phyloP scores from a whole-genome alignment of 2,888 invertebrate species.

The Adelognathus sp. region DNA sequence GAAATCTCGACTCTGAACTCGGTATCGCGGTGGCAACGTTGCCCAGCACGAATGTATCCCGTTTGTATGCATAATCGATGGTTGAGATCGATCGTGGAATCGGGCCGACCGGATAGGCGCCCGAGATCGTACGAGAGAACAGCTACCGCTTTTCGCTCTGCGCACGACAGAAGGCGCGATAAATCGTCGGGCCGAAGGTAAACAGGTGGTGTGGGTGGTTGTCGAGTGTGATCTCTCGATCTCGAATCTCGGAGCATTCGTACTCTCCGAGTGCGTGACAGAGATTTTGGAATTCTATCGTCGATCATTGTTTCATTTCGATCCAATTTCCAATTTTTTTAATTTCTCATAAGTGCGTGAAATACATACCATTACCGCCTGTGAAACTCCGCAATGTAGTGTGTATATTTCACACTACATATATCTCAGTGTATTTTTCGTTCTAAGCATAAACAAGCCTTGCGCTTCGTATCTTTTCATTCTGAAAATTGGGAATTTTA shows the following conservation, averaged over 20 bases:
- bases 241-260: constrained; percentile 27
- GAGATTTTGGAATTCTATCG: constrained; percentile 43
- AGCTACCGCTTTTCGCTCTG: constrained; percentile 21
- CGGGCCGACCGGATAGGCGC: constrained; percentile 46
- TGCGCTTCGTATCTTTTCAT: no score
- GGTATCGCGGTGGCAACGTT: constrained; percentile 9
- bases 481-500: no score
- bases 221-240: constrained; percentile 46
- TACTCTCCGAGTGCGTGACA: constrained; percentile 14
- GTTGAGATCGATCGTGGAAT: constrained; percentile 46
- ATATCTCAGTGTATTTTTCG: no score
- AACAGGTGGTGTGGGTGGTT: constrained; percentile 57
- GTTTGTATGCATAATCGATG: constrained; percentile 4
- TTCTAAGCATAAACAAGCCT: no score
- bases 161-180: constrained; percentile 30
- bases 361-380: no score
- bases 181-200: constrained; percentile 53
- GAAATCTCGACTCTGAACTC: constrained; percentile 43
- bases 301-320: constrained; percentile 1
- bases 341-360: background rate
- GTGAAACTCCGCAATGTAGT: no score
- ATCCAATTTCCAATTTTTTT: background rate
- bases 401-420: no score
- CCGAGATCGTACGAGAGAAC: constrained; percentile 32
- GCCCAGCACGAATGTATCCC: constrained; percentile 23